Evolutionary conservation across 1,140 invertebrate genomes (phyloP).

Genomic region (Oppia nitens): DNA sequence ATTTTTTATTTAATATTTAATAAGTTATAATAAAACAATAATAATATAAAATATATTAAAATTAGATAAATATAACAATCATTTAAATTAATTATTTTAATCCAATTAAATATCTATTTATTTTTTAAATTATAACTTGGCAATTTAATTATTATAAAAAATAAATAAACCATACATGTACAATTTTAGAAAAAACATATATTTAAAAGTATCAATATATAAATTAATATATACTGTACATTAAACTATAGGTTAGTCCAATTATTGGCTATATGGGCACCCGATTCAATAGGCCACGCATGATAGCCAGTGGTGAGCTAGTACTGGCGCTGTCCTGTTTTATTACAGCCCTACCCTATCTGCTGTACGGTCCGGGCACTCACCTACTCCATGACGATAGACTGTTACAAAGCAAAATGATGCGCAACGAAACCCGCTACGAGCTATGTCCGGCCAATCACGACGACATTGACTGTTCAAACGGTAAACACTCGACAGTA

Average conservation of each 20-base stretch:
- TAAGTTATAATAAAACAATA: too few relatives aligned
- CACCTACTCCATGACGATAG: slow-evolving; percentile 8
- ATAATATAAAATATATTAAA: too few relatives aligned
- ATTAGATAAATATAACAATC: too few relatives aligned
- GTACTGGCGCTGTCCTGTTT: slow-evolving; percentile 47
- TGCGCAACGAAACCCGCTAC: not conserved
- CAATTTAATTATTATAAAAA: too few relatives aligned
- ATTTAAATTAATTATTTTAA: too few relatives aligned
- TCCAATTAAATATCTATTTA: too few relatives aligned
- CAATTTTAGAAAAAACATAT: too few relatives aligned
- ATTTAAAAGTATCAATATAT: too few relatives aligned
- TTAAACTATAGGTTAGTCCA: slow-evolving; percentile 12
- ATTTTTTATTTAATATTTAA: too few relatives aligned
- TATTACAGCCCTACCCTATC: slow-evolving; percentile 44
- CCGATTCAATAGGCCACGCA: slow-evolving; percentile 45
- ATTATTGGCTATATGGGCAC: slow-evolving; percentile 46
- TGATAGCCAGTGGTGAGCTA: slow-evolving; percentile 48
- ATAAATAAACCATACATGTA: too few relatives aligned
- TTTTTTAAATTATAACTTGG: too few relatives aligned
- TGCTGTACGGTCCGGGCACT: slow-evolving; percentile 40
- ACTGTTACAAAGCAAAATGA: not conserved
- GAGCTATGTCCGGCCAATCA: slow-evolving; percentile 2
- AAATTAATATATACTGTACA: too few relatives aligned
- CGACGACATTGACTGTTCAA: slow-evolving; percentile 1
- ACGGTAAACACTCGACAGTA: not conserved